Evolutionary conservation across 2,113 vertebrate species (phyloP), one percentile per base, ranked within the genome.

Genomic region (Campylomormyrus numenius): DNA sequence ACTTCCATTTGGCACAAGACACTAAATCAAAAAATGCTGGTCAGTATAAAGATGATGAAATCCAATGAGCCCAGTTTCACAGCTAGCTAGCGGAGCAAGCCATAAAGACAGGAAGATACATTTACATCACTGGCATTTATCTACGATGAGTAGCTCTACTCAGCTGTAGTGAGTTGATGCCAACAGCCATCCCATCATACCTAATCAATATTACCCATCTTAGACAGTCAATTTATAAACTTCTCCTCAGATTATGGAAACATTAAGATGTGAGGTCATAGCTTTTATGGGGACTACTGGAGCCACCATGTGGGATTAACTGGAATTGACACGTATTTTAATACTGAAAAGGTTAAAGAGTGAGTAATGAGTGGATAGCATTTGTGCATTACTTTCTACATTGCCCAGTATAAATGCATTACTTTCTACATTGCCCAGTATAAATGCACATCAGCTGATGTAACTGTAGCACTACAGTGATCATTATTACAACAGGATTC

Each of bases 1-100:
- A 31, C n/a, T 87, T 70, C 58, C 58, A 27, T 87, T 58, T 35
- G 35, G 13, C 50, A n/a, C 15, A 94, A 93, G 92, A 91, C 94
- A 94, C 95, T 95, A 95, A 95, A 95, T 94, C 94, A 94, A 92
- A 88, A 90, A 93, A 94, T 96, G 93, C 94, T 92, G 92, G 92
- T 91, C 56, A 89, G 94, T 92, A 93, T 91, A 90, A 85, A 88
- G 88, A 27, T 50, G 46, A 50, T 19, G 48, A 19, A 24, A 21
- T 42, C 13, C 39, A 50, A 46, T 48, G 42, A 48, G 80, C 17
- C 5, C 42, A 46, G 80, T 10, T 48, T 19, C 80, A 85, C 42
- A 46, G 80, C 42, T 3, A 42, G 9, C 19, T 39, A 85, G 39
- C 0, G 3, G 42, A 45, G 58, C 15, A 9, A n/a, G 58, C 1